These are phyloP conservation scores for Danio kyathit DNA, from an alignment of 2,797 vertebrate species.

Conservation along the genomic window DNA sequence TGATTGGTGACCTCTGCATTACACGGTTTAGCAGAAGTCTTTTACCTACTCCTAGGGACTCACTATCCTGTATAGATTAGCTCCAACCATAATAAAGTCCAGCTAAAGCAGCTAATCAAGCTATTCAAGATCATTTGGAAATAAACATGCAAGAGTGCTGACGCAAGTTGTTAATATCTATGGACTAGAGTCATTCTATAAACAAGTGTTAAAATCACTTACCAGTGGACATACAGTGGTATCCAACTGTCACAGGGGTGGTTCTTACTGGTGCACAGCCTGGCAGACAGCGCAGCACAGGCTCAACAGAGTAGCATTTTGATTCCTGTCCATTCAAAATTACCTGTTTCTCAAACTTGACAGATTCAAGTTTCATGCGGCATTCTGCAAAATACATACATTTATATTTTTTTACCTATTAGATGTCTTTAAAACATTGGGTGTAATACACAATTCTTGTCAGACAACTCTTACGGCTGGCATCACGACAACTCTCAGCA, in stretches of 20 bases:
- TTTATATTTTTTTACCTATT: too few species aligned
- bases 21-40: too few species aligned
- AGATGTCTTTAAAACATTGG: neutral
- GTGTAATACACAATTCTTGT: neutral
- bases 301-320: slow-evolving; percentile 80
- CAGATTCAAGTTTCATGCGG: slow-evolving; percentile 71
- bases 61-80: too few species aligned
- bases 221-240: slow-evolving; percentile 78
- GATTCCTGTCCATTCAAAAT: slow-evolving; percentile 67
- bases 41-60: too few species aligned
- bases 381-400: slow-evolving; percentile 67
- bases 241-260: slow-evolving; percentile 70
- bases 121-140: too few species aligned
- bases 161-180: too few species aligned
- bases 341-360: slow-evolving; percentile 75
- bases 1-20: too few species aligned
- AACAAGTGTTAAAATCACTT: slow-evolving; percentile 50
- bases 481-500: slow-evolving; percentile 76
- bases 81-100: too few species aligned
- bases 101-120: too few species aligned
- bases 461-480: slow-evolving; percentile 66
- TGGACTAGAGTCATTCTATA: neutral
- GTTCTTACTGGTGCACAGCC: slow-evolving; percentile 74
- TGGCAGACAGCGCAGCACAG: slow-evolving; percentile 76
- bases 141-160: too few species aligned